These are phyloP conservation scores for Panagrolaimus sp. DNA, from an alignment of 1,140 invertebrate genomes.

Conservation along the genomic window DNA sequence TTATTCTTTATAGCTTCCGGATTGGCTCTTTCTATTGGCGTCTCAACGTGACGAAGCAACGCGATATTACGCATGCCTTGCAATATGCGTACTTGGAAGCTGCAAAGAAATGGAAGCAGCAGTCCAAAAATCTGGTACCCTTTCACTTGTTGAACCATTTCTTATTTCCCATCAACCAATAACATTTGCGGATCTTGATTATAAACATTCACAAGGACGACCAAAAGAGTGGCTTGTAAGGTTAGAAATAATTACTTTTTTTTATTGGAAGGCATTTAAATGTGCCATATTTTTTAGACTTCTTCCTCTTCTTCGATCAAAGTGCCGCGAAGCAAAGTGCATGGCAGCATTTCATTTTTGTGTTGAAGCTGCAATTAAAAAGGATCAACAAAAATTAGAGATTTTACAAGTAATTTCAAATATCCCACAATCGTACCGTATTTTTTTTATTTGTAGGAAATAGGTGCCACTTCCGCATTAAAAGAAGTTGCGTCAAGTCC, in stretches of 20 bases:
- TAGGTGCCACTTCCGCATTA: slow-evolving; percentile 86
- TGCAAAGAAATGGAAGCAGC: slow-evolving; percentile 97
- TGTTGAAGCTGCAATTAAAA: slow-evolving; percentile 97
- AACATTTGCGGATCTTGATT: slow-evolving; percentile 80
- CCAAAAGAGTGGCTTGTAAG: slow-evolving; percentile 77
- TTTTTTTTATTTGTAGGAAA: slow-evolving; percentile 75
- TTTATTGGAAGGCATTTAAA: slow-evolving; percentile 4
- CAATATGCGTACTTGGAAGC: slow-evolving; percentile 88
- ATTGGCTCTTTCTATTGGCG: slow-evolving; percentile 95
- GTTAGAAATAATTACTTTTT: no score
- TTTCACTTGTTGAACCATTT: slow-evolving; percentile 92
- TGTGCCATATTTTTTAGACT: slow-evolving; percentile 69
- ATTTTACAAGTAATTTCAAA: slow-evolving; percentile 56
- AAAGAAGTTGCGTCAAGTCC: slow-evolving; percentile 95
- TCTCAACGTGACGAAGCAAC: slow-evolving; percentile 83
- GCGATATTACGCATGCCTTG: slow-evolving; percentile 84
- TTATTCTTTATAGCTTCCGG: slow-evolving; percentile 67
- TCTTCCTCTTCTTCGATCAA: slow-evolving; percentile 88
- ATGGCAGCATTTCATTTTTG: slow-evolving; percentile 97
- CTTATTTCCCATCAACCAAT: slow-evolving; percentile 84
- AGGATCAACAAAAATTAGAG: slow-evolving; percentile 85
- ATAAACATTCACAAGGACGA: slow-evolving; percentile 87
- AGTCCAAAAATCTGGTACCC: slow-evolving; percentile 84
- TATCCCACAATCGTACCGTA: neutral
- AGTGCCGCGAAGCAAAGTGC: slow-evolving; percentile 88